These are phyloP conservation scores for Percina caprodes DNA, from an alignment of 2,113 vertebrate genomes.

Conservation along the genomic window DNA sequence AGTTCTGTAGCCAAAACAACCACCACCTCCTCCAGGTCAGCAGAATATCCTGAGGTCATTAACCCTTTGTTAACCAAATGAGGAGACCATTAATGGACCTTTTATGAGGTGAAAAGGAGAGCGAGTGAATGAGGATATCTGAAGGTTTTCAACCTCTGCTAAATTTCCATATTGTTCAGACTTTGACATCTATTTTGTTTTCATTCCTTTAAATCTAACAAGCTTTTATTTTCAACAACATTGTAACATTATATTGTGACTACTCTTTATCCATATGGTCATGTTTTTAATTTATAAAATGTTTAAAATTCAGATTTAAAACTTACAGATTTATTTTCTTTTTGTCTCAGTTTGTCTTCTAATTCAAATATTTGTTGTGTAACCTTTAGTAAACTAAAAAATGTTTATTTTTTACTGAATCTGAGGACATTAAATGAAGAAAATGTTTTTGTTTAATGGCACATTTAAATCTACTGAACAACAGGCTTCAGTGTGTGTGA, in stretches of 20 bases:
- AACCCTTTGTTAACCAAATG: conserved; percentile 81
- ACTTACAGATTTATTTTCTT: too few relatives aligned
- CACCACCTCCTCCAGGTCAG: conserved; percentile 55
- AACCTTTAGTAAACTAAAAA: neutral
- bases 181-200: neutral
- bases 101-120: conserved; percentile 2
- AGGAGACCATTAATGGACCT: conserved; percentile 70
- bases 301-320: too few relatives aligned
- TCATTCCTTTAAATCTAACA: neutral
- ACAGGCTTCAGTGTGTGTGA: neutral
- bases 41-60: conserved; percentile 73
- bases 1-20: neutral
- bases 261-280: too few relatives aligned
- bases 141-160: neutral
- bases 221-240: neutral
- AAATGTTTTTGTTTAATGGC: neutral
- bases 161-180: neutral
- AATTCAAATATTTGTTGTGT: neutral
- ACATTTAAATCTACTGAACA: neutral
- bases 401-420: too few relatives aligned
- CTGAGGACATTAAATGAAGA: neutral
- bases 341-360: too few relatives aligned
- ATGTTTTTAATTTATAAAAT: too few relatives aligned
- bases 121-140: neutral
- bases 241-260: too few relatives aligned